Evolutionary conservation across 2,888 invertebrate species (phyloP), one percentile per base, ranked within the genome.

Genomic region (Ametastegia equiseti): DNA sequence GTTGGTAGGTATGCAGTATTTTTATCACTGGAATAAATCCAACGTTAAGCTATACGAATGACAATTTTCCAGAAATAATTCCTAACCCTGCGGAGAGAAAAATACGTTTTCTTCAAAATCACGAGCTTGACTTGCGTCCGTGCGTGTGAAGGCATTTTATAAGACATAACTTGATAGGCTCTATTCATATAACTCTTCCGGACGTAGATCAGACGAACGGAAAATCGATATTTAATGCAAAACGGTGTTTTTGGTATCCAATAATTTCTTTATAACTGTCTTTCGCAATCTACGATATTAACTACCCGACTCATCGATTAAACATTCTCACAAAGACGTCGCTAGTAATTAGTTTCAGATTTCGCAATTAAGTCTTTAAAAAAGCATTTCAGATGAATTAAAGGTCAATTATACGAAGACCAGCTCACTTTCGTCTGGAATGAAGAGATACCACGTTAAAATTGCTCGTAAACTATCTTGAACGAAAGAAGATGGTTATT

Each of bases 1-100:
- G 13, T 4, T 13, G 50, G 4, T 13, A 13, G 13, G 42, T 5
- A 42, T 13, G 60, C 27, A n/a, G 33, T 65, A 65, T 36, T 39
- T 65, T 36, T 7, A 39, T 39, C n/a, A 36, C 39, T 9, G 65
- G 65, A 33, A 65, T 33, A 19, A 65, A 36, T 65, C 36, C 36
- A 36, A 15, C 65, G 36, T 19, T 23, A 36, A 39, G 33, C 19
- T 65, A n/a, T n/a, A n/a, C 36, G 65, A 39, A 39, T 65, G 65
- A 65, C 65, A 67, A 67, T 67, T 67, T 67, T 67, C 36, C 65
- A 39, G 39, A 36, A 67, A 67, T 67, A 67, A 67, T 19, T 67
- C 7, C 7, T 36, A 67, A 36, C 36, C 65, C 19, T 36, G 39
- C 39, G 65, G 19, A 23, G 36, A 39, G 19, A 39, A 36, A 7